phyloP scores from a whole-genome alignment of 1,140 invertebrate species.

The Acyrthosiphon pisum region DNA sequence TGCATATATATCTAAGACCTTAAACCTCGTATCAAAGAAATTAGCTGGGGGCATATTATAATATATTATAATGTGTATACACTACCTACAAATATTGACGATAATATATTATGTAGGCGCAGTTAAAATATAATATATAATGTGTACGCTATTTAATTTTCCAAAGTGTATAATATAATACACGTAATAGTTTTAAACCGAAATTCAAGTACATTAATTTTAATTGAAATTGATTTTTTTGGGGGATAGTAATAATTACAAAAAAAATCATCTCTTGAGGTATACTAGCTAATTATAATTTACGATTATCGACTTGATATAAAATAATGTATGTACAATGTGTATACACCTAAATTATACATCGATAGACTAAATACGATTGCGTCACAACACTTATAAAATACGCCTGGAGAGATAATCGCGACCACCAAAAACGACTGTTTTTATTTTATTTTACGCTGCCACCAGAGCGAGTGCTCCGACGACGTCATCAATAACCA shows the following conservation, averaged over 20 bases:
- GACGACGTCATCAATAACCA: not conserved
- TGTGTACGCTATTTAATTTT: not conserved
- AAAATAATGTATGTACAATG: not conserved
- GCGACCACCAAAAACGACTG: not conserved
- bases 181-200: not conserved
- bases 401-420: not conserved
- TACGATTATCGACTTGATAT: not conserved
- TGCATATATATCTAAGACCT: not conserved
- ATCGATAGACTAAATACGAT: not conserved
- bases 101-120: constrained; percentile 30
- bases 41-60: not conserved
- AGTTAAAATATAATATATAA: not conserved
- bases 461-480: not conserved
- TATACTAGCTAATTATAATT: constrained; percentile 14
- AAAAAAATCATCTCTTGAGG: not conserved
- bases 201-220: constrained; percentile 12
- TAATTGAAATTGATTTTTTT: constrained; percentile 14
- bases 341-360: not conserved
- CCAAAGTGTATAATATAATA: not conserved
- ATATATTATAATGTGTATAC: not conserved
- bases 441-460: not conserved
- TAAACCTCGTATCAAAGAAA: not conserved
- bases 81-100: not conserved
- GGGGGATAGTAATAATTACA: not conserved
- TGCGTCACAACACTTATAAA: not conserved